Conservation (phyloP, 2,888 invertebrate species). For the Ormyrus thymus region DNA sequence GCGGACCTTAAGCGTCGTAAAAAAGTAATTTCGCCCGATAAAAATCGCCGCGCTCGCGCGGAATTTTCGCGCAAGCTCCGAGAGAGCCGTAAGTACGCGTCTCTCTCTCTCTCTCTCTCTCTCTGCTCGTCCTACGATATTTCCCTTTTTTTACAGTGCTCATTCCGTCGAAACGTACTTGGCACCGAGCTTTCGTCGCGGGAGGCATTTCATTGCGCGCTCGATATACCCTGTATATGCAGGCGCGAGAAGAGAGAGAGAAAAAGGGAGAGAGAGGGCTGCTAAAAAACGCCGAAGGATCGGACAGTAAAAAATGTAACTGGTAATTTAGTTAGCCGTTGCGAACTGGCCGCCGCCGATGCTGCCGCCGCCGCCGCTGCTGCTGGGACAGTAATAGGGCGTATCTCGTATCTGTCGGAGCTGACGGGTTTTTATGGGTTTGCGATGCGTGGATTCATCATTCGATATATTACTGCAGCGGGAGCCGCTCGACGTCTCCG, state of each 20-base stretch:
- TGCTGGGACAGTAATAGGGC: slow-evolving; percentile 73
- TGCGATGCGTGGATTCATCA: slow-evolving; percentile 73
- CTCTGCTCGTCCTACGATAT: slow-evolving; percentile 11
- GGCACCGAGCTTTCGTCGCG: slow-evolving; percentile 54
- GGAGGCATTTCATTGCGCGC: slow-evolving; percentile 72
- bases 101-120: neutral
- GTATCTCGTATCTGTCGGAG: slow-evolving; percentile 73
- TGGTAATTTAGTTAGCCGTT: slow-evolving; percentile 74
- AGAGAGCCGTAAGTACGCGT: too few species aligned
- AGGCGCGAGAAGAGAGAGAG: slow-evolving; percentile 5
- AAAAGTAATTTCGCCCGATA: slow-evolving; percentile 47
- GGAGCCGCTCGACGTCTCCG: slow-evolving; percentile 59
- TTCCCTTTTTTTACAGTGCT: slow-evolving; percentile 48
- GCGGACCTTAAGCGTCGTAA: slow-evolving; percentile 37
- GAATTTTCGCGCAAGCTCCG: slow-evolving; percentile 50
- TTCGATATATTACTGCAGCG: slow-evolving; percentile 70
- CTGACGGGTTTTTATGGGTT: slow-evolving; percentile 74
- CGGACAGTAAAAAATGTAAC: slow-evolving; percentile 74
- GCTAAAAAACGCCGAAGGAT: slow-evolving; percentile 66
- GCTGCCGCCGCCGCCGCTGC: slow-evolving; percentile 60
- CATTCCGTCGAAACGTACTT: slow-evolving; percentile 53
- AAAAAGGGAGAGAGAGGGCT: neutral
- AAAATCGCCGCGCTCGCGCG: slow-evolving; percentile 46
- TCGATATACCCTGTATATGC: slow-evolving; percentile 64
- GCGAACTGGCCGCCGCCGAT: slow-evolving; percentile 62